These are phyloP conservation scores for Nomada fucata DNA, from an alignment of 2,888 invertebrate genomes.

Conservation along the genomic window DNA sequence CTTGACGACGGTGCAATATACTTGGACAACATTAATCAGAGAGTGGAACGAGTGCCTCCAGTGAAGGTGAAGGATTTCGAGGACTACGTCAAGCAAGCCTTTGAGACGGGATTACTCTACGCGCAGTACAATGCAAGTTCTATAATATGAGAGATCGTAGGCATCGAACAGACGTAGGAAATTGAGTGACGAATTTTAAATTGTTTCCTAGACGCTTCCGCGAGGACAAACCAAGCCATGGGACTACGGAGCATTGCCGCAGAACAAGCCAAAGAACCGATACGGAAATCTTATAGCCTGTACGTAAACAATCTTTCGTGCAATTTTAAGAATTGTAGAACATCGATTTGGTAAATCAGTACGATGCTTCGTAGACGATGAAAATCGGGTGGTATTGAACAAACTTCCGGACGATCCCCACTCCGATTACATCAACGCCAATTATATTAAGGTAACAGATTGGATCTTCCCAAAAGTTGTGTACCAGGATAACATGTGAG, in stretches of 20 bases:
- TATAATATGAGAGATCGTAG: neutral
- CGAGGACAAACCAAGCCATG: slow-evolving; percentile 82
- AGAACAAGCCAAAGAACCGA: slow-evolving; percentile 84
- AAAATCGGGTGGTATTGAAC: slow-evolving; percentile 84
- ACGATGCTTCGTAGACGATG: slow-evolving; percentile 82
- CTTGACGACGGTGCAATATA: neutral
- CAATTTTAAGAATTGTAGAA: neutral
- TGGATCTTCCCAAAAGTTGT: neutral
- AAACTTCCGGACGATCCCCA: slow-evolving; percentile 81
- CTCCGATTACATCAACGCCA: slow-evolving; percentile 86
- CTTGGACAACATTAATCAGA: neutral
- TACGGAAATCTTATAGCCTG: slow-evolving; percentile 85
- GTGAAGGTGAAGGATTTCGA: slow-evolving; percentile 81
- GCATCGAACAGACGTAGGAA: neutral
- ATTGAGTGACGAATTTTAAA: neutral
- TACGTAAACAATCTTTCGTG: slow-evolving; percentile 73
- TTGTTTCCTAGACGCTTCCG: slow-evolving; percentile 76
- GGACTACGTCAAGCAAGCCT: slow-evolving; percentile 80
- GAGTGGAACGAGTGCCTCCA: slow-evolving; percentile 35
- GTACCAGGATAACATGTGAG: neutral
- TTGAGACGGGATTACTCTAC: slow-evolving; percentile 77
- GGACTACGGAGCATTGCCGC: slow-evolving; percentile 81
- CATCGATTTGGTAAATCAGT: neutral
- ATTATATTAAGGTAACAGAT: slow-evolving; percentile 83
- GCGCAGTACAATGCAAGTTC: slow-evolving; percentile 79